phyloP scores from a whole-genome alignment of 2,888 invertebrate species.

The Diaphora mendica region DNA sequence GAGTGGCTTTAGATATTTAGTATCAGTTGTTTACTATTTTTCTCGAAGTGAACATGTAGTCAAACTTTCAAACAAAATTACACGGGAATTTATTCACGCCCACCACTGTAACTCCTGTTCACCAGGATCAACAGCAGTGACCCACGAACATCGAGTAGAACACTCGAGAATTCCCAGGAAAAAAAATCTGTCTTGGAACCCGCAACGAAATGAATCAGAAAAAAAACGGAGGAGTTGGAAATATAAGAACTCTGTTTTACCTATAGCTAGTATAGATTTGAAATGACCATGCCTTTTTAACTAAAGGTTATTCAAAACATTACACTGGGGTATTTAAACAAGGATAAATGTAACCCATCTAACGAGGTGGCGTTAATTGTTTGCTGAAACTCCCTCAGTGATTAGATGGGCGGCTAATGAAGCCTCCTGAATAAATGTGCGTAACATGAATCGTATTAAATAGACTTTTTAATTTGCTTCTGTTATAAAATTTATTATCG shows the following conservation, averaged over 20 bases:
- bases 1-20: no score
- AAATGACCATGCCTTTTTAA: background rate
- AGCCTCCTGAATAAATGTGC: background rate
- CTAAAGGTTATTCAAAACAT: background rate
- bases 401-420: slow-evolving; percentile 5
- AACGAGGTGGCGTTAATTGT: slow-evolving; percentile 2
- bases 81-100: no score
- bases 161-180: no score
- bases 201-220: no score
- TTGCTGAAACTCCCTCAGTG: slow-evolving; percentile 6
- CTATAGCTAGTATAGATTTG: background rate
- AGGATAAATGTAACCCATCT: background rate
- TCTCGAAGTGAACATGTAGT: no score
- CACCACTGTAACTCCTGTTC: no score
- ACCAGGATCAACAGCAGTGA: no score
- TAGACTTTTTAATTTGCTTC: background rate
- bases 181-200: no score
- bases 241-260: background rate
- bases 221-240: no score
- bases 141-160: no score
- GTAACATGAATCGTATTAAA: background rate
- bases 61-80: no score
- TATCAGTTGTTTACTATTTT: no score
- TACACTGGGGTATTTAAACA: slow-evolving; percentile 6
- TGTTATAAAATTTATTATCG: background rate